Evolutionary conservation across 2,888 invertebrate species (phyloP), one percentile per base, ranked within the genome.

Genomic region (Spodoptera exigua): DNA sequence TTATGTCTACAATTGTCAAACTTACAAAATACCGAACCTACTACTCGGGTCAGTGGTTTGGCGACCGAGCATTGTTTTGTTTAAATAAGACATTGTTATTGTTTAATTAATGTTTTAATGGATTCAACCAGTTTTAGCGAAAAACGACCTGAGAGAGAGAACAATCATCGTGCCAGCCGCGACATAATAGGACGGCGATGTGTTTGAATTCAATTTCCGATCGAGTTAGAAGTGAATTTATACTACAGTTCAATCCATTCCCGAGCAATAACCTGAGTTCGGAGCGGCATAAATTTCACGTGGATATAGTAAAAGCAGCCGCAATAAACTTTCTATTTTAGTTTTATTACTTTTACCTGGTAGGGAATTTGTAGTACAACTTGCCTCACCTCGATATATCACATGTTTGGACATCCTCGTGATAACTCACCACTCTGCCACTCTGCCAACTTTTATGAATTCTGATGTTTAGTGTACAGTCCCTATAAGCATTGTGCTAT

Each of bases 241-340:
- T 78, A 73, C 79, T 69, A 76, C 70, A 79, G 74, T 77, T 76
- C 79, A 77, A 77, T 79, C 74, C 70, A 73, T 76, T 78, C 55
- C 66, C 70, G 57, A 65, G 78, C 79, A 77, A 79, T 81, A 82
- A 79, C 72, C 66, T 69, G 60, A 63, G 59, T 78, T 73, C 58
- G 67, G 61, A 64, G 66, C 65, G 60, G 67, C 75, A 82, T 83
- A 82, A 81, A 83, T 82, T 78, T 76, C 66, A 73, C 66, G 76
- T 60, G 78, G 74, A 82, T 80, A 79, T 79, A 78, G 81, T 74
- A 76, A 81, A 83, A 79, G 77, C 74, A 77, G 74, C 70, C 73
- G 73, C 81, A 76, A 80, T 83, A 84, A 85, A 85, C 81, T 82
- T 83, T 80, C 82, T 81, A 84, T 84, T 85, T 84, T 79, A 83